Evolutionary conservation across 37 sponge, comb jelly and placozoan genomes (phyloP).

Genomic region (Trichoplax adhaerens): DNA sequence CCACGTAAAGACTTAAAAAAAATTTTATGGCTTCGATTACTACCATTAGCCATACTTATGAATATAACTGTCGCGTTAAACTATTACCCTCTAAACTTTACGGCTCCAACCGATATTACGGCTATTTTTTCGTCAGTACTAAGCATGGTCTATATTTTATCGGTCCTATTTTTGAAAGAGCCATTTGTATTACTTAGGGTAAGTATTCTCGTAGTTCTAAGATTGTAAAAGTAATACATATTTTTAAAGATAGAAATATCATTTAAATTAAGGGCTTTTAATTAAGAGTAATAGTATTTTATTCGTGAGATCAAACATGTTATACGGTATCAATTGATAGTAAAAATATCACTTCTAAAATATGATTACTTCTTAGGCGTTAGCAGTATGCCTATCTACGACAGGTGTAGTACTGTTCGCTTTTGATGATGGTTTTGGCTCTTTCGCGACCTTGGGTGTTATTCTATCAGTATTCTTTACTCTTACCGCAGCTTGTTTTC

Average conservation of each 20-base stretch:
- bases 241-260: too few species aligned
- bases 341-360: too few species aligned
- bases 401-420: slow-evolving; percentile 62
- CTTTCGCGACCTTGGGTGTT: slow-evolving; percentile 41
- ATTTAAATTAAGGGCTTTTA: too few species aligned
- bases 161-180: slow-evolving; percentile 47
- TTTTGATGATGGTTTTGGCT: slow-evolving; percentile 58
- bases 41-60: too few species aligned
- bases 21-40: too few species aligned
- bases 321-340: too few species aligned
- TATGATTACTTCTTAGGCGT: too few species aligned
- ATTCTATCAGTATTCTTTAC: slow-evolving; percentile 52
- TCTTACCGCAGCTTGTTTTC: slow-evolving; percentile 65
- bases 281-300: too few species aligned
- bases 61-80: too few species aligned
- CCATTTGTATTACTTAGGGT: slow-evolving; percentile 49
- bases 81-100: slow-evolving; percentile 35
- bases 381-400: slow-evolving; percentile 50
- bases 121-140: slow-evolving; percentile 76
- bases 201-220: slow-evolving; percentile 17
- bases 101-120: slow-evolving; percentile 64
- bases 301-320: too few species aligned
- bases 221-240: too few species aligned
- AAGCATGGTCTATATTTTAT: slow-evolving; percentile 71
- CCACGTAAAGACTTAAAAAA: too few species aligned